Percentiles rank a stretch among this genome's conserved stretches.
phyloP scores from a whole-genome alignment of 2,113 vertebrate species.

The Cephalopholis sonnerati region DNA sequence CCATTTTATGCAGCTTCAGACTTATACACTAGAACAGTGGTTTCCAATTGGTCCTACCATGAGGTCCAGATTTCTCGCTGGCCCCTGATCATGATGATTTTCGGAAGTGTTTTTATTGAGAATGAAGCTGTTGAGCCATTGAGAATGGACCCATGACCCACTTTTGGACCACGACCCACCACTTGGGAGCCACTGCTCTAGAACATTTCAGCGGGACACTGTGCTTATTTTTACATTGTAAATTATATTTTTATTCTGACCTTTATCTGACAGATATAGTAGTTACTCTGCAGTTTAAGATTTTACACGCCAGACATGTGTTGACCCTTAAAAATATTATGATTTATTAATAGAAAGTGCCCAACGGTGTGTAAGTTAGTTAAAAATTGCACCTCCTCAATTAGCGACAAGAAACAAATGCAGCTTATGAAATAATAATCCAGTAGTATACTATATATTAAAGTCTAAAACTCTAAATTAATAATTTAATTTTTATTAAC shows the following conservation, averaged over 20 bases:
- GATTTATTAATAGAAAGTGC: not conserved
- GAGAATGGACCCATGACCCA: no score
- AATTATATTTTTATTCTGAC: not conserved
- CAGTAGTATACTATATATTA: not conserved
- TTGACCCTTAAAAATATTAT: not conserved
- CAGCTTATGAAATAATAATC: not conserved
- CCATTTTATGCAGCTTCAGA: not conserved
- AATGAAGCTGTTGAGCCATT: no score
- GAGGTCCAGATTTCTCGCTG: no score
- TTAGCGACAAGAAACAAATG: not conserved
- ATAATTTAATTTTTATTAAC: not conserved
- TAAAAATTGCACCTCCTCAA: not conserved
- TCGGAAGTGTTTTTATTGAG: no score
- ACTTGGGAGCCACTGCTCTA: no score
- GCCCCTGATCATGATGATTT: no score
- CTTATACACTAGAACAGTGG: not conserved
- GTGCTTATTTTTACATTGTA: not conserved
- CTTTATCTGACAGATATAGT: not conserved
- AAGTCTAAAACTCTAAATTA: not conserved
- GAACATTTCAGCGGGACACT: not conserved
- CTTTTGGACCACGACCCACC: no score
- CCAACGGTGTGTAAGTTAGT: not conserved
- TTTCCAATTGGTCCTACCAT: no score
- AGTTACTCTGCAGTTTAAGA: not conserved
- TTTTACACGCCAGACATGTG: not conserved